Percentiles rank a stretch among this genome's conserved stretches.
Evolutionary conservation across 1,140 invertebrate species (phyloP).

Genomic region (Sinonovacula constricta): DNA sequence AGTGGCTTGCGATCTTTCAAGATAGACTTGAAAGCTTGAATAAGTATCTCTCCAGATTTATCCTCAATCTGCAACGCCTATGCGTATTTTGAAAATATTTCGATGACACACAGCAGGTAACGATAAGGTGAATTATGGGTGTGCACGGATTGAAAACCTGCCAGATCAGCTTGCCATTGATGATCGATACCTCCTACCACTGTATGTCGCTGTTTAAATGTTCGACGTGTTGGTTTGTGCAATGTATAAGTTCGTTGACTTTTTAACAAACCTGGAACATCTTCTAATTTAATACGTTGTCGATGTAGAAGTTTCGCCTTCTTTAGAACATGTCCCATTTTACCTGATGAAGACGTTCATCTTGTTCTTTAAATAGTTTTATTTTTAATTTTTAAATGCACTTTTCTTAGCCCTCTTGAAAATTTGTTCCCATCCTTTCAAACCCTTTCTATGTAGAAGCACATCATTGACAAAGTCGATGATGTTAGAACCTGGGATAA

Average conservation of each 20-base stretch:
- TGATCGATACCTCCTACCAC: slow-evolving; percentile 66
- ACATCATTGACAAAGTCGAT: too few species aligned
- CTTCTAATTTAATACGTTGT: background rate
- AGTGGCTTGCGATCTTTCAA: slow-evolving; percentile 43
- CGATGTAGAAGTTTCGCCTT: too few species aligned
- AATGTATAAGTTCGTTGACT: slow-evolving; percentile 46
- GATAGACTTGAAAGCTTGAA: slow-evolving; percentile 59
- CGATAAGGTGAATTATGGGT: slow-evolving; percentile 76
- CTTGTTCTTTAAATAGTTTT: too few species aligned
- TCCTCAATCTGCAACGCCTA: slow-evolving; percentile 78
- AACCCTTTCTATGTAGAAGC: too few species aligned
- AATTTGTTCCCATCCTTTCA: too few species aligned
- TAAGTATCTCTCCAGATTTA: slow-evolving; percentile 74
- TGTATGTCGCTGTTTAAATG: slow-evolving; percentile 22
- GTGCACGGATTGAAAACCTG: slow-evolving; percentile 67
- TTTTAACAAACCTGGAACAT: slow-evolving; percentile 29
- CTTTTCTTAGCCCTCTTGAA: too few species aligned
- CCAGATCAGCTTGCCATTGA: slow-evolving; percentile 76
- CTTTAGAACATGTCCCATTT: too few species aligned
- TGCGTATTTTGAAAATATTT: slow-evolving; percentile 79
- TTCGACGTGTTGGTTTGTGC: slow-evolving; percentile 38
- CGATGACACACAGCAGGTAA: slow-evolving; percentile 79
- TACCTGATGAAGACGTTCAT: too few species aligned
- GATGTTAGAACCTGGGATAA: too few species aligned
- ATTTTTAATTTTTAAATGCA: too few species aligned